Base-by-base conservation (phyloP, 2,113 vertebrate species). In the Apus apus region DNA sequence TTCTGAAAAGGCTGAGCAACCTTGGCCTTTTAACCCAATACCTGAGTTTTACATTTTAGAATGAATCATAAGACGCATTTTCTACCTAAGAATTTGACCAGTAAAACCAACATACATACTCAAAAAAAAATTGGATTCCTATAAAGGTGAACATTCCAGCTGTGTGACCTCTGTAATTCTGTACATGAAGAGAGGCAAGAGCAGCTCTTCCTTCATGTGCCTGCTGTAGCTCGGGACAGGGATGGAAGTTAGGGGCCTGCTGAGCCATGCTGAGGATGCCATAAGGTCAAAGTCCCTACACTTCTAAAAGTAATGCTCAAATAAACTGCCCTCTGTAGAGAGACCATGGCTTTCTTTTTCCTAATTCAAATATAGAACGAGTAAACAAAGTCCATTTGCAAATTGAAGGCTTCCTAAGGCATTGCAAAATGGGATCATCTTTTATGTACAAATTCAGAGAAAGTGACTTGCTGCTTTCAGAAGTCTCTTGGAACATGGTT, bases 241-340 rank as follows among this genome's bases (percentile, higher is more conserved):
- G 43, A 6, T 0, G 9, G 8, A 1, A 5, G 29, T 11, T 2
- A 23, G 18, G 21, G 15, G 3, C 14, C 9, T 0, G 13, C 40
- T 8, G 64, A 50, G 73, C 60, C 46, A 0, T 1, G 51, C 51
- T 5, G 30, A 7, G 57, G 11, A 6, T 6, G 43, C 7, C 15
- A 13, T 8, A 15, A 0, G 34, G n/a, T 26, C 60, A 21, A 3
- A 29, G n/a, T 4, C 40, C 4, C 46, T 7, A 25, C 11, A 0
- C 5, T 30, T 17, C 36, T 13, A 5, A 5, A 29, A 13, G 16
- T 8, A 7, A 27, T 1, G 15, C 8, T 8, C 4, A 8, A n/a
- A 25, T 22, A 9, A 74, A 8, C 19, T 51, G 15, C 1, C 9
- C 8, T 6, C 0, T 27, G 1, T 0, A 8, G 14, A 40, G 36